phyloP scores from a whole-genome alignment of 2,888 invertebrate genomes.

The Tetropium fuscum region DNA sequence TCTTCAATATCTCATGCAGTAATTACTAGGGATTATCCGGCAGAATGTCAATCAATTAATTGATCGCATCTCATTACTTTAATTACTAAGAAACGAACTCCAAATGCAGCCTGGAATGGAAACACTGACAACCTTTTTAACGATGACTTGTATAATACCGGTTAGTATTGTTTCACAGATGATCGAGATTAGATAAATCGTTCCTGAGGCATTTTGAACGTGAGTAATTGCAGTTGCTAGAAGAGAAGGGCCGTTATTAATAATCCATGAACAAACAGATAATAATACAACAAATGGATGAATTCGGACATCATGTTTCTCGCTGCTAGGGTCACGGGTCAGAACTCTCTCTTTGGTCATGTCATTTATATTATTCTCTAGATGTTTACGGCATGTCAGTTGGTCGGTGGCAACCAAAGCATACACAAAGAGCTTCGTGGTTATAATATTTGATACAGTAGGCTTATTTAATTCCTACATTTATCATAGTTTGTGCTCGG shows the following conservation, averaged over 20 bases:
- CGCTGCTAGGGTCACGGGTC: slow-evolving; percentile 40
- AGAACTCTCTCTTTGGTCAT: slow-evolving; percentile 29
- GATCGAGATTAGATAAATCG: slow-evolving; percentile 23
- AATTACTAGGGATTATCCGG: slow-evolving; percentile 5
- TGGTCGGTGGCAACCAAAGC: slow-evolving; percentile 4
- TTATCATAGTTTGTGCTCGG: slow-evolving; percentile 5
- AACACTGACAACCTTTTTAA: slow-evolving; percentile 5
- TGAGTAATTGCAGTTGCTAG: slow-evolving; percentile 34
- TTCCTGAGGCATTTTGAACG: slow-evolving; percentile 21
- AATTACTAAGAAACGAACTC: background rate
- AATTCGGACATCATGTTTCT: slow-evolving; percentile 42
- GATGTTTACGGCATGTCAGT: slow-evolving; percentile 15
- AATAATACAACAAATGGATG: slow-evolving; percentile 33
- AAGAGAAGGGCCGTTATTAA: slow-evolving; percentile 42
- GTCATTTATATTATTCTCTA: slow-evolving; percentile 26
- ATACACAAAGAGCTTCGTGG: slow-evolving; percentile 16
- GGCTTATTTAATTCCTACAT: slow-evolving; percentile 15
- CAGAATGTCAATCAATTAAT: slow-evolving; percentile 15
- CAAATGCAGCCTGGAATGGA: background rate
- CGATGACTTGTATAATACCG: background rate
- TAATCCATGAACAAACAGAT: slow-evolving; percentile 42
- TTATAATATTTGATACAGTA: slow-evolving; percentile 13
- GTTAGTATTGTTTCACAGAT: background rate
- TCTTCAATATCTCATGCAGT: slow-evolving; percentile 4
- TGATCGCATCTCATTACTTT: slow-evolving; percentile 1